Percentiles rank a stretch among this genome's conserved stretches.
Evolutionary conservation across 2,797 vertebrate genomes (phyloP).

Genomic region (Synanceia verrucosa): DNA sequence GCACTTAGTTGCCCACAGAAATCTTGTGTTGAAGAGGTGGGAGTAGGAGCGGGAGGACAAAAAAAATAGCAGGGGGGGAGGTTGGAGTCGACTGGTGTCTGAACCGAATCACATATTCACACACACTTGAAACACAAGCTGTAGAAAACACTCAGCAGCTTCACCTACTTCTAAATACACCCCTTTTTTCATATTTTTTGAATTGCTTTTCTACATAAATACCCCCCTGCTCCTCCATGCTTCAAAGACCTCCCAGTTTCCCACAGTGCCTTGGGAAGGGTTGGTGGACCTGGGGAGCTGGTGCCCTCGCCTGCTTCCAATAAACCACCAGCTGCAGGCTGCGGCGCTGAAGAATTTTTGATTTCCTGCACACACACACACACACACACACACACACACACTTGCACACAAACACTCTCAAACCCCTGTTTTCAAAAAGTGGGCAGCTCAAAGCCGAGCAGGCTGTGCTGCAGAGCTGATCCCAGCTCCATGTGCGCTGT

Average conservation of each 20-base stretch:
- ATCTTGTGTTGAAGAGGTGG: conserved; percentile 17
- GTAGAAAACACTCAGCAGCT: conserved; percentile 35
- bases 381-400: not conserved
- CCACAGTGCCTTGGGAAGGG: conserved; percentile 58
- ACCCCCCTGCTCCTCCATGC: not conserved
- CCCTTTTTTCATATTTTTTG: conserved; percentile 12
- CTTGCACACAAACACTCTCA: conserved; percentile 25
- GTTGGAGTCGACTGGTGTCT: conserved; percentile 20
- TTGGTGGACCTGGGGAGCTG: conserved; percentile 66
- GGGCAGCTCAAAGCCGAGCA: conserved; percentile 49
- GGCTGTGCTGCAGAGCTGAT: conserved; percentile 30
- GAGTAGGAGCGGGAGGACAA: not conserved
- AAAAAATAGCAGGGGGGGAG: conserved; percentile 11
- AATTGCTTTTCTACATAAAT: too few species aligned
- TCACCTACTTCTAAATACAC: conserved; percentile 28
- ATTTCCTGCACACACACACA: conserved; percentile 71
- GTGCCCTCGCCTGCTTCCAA: conserved; percentile 81
- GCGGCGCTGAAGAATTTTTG: conserved; percentile 76
- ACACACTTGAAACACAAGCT: conserved; percentile 26
- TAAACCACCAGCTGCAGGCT: conserved; percentile 79
- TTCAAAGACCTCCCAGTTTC: conserved; percentile 59
- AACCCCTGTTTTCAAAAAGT: conserved; percentile 46
- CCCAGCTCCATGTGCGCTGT: conserved; percentile 32
- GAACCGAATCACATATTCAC: conserved; percentile 6
- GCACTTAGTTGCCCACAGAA: conserved; percentile 33